Conservation (phyloP, 2,113 vertebrate genomes). For the Rafetus swinhoei region DNA sequence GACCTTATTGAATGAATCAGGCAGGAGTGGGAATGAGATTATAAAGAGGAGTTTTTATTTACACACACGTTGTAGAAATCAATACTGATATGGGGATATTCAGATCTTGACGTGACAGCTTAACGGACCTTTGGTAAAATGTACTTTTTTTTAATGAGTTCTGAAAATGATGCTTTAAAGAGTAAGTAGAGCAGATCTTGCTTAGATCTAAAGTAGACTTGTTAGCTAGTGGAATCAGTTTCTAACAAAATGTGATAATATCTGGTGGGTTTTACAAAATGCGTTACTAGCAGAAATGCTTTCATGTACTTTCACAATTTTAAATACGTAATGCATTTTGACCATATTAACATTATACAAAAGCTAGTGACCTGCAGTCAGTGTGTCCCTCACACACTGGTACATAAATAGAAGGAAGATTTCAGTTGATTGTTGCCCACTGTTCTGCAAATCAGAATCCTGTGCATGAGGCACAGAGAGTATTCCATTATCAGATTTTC, state of each 20-base stretch:
- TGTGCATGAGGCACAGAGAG: not conserved
- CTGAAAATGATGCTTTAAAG: not conserved
- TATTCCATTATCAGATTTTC: not conserved
- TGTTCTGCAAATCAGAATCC: not conserved
- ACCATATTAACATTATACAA: not conserved
- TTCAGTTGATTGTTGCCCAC: not conserved
- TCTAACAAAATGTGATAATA: conserved; percentile 39
- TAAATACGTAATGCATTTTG: not conserved
- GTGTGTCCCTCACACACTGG: not conserved
- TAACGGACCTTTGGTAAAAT: conserved; percentile 21
- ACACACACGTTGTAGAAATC: conserved; percentile 21
- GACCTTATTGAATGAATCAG: conserved; percentile 44
- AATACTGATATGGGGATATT: conserved; percentile 32
- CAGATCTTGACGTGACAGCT: conserved; percentile 11
- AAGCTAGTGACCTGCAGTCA: accelerated
- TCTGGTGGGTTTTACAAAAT: conserved; percentile 17
- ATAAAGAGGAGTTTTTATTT: conserved; percentile 37
- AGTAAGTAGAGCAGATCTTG: conserved; percentile 11
- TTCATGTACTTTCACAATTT: not conserved
- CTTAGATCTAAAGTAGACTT: conserved; percentile 6
- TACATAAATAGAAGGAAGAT: not conserved
- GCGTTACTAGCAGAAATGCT: not conserved
- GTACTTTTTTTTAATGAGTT: not conserved
- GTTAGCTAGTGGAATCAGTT: conserved; percentile 45
- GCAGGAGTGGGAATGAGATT: conserved; percentile 50